Evolutionary conservation across 1,140 invertebrate genomes (phyloP), one percentile per base, ranked within the genome.

Genomic region (Melanaphis sacchari): DNA sequence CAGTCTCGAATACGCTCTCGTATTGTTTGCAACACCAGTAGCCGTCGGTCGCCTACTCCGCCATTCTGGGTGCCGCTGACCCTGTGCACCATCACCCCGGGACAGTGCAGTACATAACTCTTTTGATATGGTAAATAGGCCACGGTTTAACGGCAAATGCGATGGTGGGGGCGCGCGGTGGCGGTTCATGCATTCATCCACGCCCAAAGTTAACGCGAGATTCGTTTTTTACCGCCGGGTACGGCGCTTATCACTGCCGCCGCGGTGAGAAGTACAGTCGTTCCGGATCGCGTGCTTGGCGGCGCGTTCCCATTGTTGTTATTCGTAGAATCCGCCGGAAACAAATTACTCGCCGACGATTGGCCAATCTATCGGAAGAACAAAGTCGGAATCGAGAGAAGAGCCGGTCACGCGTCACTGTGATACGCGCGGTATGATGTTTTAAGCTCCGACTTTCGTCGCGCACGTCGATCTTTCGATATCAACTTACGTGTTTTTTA

Each of bases 121-220:
- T 91, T 91, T 76, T 76, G 38, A 76, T 90, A 91, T 81, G 90
- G 66, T 91, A 91, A 81, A 81, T 18, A 49, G 41, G 54, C 40
- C 26, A 41, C 31, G 41, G 41, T 46, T n/a, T 43, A 26, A 84
- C 6, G 22, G 38, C 22, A 22, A 24, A 24, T 36, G n/a, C 5
- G 31, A 31, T 9, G 9, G 59, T 31, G 59, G 59, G 59, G 4
- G n/a, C n/a, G n/a, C n/a, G n/a, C n/a, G n/a, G n/a, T n/a, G 18
- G 38, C 2, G 38, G 38, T 22, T 2, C 21, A 0, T 36, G 59
- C 15, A 36, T 82, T 82, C 76, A 66, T 22, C 36, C 81, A 8
- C 7, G 6, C 81, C 18, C 81, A 26, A 84, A 84, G 22, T 84
- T 24, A 11, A 40, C n/a, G 18, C n/a, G 18, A 76, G 66, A 76